Evolutionary conservation across 1,140 invertebrate species (phyloP).

Genomic region (Bombus turneri): DNA sequence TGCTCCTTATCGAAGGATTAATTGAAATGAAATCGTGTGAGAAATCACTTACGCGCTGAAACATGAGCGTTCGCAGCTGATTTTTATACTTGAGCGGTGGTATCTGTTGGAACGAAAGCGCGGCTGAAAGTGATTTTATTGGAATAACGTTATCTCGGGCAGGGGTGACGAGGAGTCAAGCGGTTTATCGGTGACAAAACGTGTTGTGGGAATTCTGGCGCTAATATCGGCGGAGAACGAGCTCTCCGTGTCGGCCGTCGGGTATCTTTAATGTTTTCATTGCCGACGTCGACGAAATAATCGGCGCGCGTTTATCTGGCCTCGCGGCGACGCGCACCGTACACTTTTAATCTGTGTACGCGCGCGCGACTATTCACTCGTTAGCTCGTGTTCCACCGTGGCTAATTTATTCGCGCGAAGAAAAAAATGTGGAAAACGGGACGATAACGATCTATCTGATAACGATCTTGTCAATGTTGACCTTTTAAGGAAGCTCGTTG

Average conservation of each 20-base stretch:
- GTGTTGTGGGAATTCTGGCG: constrained; percentile 28
- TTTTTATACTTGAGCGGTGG: not conserved
- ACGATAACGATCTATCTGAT: not conserved
- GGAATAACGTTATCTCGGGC: constrained; percentile 23
- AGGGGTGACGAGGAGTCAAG: constrained; percentile 17
- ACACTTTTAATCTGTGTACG: constrained; percentile 22
- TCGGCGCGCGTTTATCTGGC: constrained; percentile 28
- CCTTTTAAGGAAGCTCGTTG: not conserved
- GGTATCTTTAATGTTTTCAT: constrained; percentile 41
- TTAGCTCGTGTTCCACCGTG: not conserved
- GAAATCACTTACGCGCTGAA: no score
- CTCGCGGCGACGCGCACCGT: constrained; percentile 5
- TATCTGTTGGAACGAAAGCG: constrained; percentile 7
- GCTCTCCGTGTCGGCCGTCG: not conserved
- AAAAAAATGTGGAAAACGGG: not conserved
- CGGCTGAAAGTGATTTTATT: constrained; percentile 38
- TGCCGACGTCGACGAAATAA: constrained; percentile 30
- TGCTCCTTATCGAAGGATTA: no score
- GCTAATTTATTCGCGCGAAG: constrained; percentile 1
- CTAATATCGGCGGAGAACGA: constrained; percentile 18
- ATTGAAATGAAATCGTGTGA: no score
- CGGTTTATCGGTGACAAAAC: constrained; percentile 42
- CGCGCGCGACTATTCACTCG: not conserved
- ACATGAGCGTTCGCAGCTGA: not conserved
- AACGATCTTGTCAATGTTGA: not conserved